phyloP scores from a whole-genome alignment of 2,888 invertebrate genomes.

The Ypsolopha scabrella region DNA sequence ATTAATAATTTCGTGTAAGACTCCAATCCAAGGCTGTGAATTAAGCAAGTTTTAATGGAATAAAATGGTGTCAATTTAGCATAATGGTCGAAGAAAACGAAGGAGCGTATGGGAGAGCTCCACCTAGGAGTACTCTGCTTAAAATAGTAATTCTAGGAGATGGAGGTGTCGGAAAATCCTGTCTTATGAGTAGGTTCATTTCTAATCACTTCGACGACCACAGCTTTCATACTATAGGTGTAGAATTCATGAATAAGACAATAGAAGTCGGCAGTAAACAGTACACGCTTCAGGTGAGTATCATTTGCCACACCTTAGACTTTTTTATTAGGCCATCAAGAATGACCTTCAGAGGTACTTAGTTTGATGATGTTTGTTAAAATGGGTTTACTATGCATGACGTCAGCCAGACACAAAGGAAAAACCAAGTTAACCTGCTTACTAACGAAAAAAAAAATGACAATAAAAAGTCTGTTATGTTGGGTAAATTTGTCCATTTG shows the following conservation, averaged over 20 bases:
- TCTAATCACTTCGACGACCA: constrained; percentile 94
- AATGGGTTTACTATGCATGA: background rate
- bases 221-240: constrained; percentile 95
- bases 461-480: too few species aligned
- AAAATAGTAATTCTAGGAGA: constrained; percentile 95
- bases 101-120: constrained; percentile 40
- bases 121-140: constrained; percentile 76
- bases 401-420: background rate
- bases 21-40: constrained; percentile 41
- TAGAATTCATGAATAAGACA: constrained; percentile 95
- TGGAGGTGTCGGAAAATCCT: constrained; percentile 95
- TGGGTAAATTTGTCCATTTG: too few species aligned
- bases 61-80: constrained; percentile 37
- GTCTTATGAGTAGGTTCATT: constrained; percentile 94
- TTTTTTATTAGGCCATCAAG: background rate
- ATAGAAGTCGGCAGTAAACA: constrained; percentile 85
- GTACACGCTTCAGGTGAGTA: constrained; percentile 85
- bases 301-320: background rate
- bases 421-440: too few species aligned
- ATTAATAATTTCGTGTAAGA: constrained; percentile 23
- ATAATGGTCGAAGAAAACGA: constrained; percentile 60
- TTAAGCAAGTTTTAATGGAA: constrained; percentile 22
- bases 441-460: too few species aligned
- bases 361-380: background rate
- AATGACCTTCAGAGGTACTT: background rate